Conservation (phyloP, 2,797 vertebrate genomes). For the Valencia hispanica region DNA sequence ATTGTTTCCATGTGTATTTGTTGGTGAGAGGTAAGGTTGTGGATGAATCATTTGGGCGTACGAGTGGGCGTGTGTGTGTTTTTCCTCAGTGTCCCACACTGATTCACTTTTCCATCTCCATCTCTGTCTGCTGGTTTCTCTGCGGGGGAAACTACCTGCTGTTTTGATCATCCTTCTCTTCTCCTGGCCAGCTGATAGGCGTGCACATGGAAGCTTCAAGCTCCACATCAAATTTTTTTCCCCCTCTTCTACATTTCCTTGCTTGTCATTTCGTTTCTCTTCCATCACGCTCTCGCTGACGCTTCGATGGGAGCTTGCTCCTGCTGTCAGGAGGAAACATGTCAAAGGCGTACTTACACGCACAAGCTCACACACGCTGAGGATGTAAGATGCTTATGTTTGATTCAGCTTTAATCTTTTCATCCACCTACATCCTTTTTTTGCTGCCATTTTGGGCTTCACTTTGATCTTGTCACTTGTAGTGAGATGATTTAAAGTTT, state of each 20-base stretch:
- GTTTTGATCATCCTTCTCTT: slow-evolving; percentile 64
- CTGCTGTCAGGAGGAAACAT: slow-evolving; percentile 38
- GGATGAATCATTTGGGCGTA: slow-evolving; percentile 54
- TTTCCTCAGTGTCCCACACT: slow-evolving; percentile 39
- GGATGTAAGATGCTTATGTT: slow-evolving; percentile 62
- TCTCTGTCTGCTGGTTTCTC: slow-evolving; percentile 20
- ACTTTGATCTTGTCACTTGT: slow-evolving; percentile 57
- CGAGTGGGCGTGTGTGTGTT: slow-evolving; percentile 50
- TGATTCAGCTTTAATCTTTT: slow-evolving; percentile 69
- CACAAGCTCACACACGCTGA: background rate
- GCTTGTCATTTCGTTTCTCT: slow-evolving; percentile 29
- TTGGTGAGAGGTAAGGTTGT: background rate
- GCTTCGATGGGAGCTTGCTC: slow-evolving; percentile 34
- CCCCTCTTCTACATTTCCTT: slow-evolving; percentile 13
- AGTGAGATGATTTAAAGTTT: slow-evolving; percentile 39
- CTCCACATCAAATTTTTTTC: background rate
- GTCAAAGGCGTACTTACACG: slow-evolving; percentile 28
- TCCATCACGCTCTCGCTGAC: slow-evolving; percentile 36
- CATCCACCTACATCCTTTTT: slow-evolving; percentile 59
- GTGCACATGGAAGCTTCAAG: slow-evolving; percentile 30
- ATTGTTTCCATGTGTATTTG: slow-evolving; percentile 13
- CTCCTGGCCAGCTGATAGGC: slow-evolving; percentile 58
- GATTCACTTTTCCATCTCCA: slow-evolving; percentile 30
- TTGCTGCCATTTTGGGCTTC: slow-evolving; percentile 51
- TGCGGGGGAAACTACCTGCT: slow-evolving; percentile 70